phyloP scores from a whole-genome alignment of 2,888 invertebrate species.

The Mechanitis mazaeus region DNA sequence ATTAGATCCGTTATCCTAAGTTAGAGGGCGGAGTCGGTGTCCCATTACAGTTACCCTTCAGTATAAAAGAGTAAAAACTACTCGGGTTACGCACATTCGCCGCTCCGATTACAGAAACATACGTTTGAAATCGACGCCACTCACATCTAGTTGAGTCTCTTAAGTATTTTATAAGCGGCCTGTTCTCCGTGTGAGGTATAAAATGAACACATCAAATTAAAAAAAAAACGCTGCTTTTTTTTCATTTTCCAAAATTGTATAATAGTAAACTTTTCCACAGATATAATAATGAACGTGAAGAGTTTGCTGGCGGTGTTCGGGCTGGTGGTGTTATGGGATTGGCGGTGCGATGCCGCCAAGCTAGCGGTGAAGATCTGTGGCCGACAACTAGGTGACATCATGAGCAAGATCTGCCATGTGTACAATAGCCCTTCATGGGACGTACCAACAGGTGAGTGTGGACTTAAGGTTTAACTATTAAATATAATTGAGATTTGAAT shows the following conservation, averaged over 20 bases:
- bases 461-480: too few species aligned
- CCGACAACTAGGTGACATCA: conserved; percentile 60
- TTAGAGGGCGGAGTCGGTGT: conserved; percentile 56
- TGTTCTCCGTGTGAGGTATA: conserved; percentile 3
- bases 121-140: conserved; percentile 6
- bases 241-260: conserved; percentile 22
- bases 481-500: background rate
- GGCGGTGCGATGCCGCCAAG: conserved; percentile 45
- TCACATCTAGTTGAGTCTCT: conserved; percentile 1
- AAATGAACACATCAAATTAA: background rate
- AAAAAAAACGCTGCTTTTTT: background rate
- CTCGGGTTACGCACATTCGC: conserved; percentile 60
- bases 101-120: conserved; percentile 36
- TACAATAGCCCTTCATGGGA: conserved; percentile 70
- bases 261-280: conserved; percentile 21
- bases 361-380: conserved; percentile 62
- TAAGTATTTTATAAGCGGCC: background rate
- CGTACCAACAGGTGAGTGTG: conserved; percentile 53
- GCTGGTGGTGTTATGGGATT: conserved; percentile 47
- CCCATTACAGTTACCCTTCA: conserved; percentile 62
- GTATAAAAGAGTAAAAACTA: conserved; percentile 61
- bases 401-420: conserved; percentile 64
- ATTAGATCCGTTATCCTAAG: conserved; percentile 43
- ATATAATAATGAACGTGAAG: conserved; percentile 50
- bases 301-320: conserved; percentile 49